Conservation (phyloP, 2,113 vertebrate species). For the Carassius carassius region DNA sequence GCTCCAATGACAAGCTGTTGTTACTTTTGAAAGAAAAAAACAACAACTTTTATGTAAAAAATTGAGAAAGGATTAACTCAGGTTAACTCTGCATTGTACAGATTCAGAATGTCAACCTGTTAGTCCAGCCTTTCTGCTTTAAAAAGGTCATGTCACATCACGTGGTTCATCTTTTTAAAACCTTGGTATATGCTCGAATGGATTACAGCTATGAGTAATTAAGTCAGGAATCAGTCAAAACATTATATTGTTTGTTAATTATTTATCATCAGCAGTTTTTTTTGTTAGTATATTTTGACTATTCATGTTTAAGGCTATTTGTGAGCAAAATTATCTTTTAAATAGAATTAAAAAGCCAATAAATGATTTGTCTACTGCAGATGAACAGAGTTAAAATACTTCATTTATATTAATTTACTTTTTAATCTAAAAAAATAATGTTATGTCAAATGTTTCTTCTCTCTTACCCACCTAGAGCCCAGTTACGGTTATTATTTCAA, state of each 20-base stretch:
- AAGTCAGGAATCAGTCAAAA: conserved; percentile 19
- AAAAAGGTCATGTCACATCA: neutral
- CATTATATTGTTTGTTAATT: conserved; percentile 3
- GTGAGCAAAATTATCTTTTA: neutral
- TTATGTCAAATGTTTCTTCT: neutral
- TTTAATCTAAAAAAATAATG: neutral
- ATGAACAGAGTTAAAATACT: neutral
- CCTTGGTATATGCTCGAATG: neutral
- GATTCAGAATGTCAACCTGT: neutral
- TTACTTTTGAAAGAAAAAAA: too few species aligned
- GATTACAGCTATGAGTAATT: conserved; percentile 10
- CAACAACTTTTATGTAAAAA: too few species aligned
- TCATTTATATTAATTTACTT: neutral
- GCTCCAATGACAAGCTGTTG: too few species aligned
- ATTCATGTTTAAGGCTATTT: neutral
- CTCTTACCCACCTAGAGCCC: neutral
- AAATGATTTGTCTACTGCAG: neutral
- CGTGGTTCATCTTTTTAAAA: neutral
- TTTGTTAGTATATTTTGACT: too few species aligned
- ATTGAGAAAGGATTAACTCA: too few species aligned
- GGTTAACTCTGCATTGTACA: too few species aligned
- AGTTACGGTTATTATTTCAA: neutral
- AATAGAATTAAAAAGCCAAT: neutral
- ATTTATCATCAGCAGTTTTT: neutral
- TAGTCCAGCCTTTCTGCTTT: neutral